Evolutionary conservation across 2,888 invertebrate species (phyloP).

Genomic region (Noctuana brunneofusca): DNA sequence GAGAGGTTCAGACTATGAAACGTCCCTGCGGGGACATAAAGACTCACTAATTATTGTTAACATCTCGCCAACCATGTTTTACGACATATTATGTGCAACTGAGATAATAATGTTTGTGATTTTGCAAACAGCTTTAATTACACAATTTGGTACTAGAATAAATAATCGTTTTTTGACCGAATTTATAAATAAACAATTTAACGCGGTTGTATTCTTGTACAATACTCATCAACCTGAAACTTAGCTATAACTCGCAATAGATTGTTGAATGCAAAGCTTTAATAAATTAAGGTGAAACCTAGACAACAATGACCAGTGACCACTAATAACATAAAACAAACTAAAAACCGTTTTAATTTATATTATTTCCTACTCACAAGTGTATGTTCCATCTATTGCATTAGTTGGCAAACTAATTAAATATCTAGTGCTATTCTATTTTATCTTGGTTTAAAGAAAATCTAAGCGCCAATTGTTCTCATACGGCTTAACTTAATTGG

Average conservation of each 20-base stretch:
- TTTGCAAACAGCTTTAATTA: neutral
- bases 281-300: no score
- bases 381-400: neutral
- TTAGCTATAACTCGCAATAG: no score
- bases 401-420: constrained; percentile 20
- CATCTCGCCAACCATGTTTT: constrained; percentile 27
- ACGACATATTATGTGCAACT: constrained; percentile 21
- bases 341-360: neutral
- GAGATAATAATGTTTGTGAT: constrained; percentile 3
- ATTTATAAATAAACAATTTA: no score
- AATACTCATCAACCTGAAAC: no score
- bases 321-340: no score
- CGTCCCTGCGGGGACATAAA: constrained; percentile 29
- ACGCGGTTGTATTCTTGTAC: no score
- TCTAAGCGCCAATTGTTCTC: constrained; percentile 28
- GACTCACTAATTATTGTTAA: constrained; percentile 33
- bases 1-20: constrained; percentile 18
- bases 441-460: constrained; percentile 28
- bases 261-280: no score
- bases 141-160: neutral
- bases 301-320: no score
- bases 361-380: neutral
- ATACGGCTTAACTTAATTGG: constrained; percentile 32
- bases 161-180: no score
- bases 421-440: constrained; percentile 29